These are phyloP conservation scores for Ochropleura plecta DNA, from an alignment of 2,888 invertebrate species.

Conservation along the genomic window DNA sequence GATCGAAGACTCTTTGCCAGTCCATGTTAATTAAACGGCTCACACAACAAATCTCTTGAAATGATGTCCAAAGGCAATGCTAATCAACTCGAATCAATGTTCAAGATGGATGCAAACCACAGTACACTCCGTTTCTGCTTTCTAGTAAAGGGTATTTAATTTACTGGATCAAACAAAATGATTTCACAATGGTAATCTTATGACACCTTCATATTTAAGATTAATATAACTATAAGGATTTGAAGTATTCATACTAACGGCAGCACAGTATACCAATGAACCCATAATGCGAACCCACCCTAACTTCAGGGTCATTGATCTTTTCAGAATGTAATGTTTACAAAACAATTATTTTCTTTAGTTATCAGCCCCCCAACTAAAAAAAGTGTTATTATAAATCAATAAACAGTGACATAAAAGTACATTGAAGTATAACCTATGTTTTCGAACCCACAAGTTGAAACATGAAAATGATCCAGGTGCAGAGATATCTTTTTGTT, in stretches of 20 bases:
- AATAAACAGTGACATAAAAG: background rate
- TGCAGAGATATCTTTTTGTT: background rate
- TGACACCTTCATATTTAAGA: background rate
- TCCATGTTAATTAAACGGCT: background rate
- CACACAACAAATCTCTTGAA: background rate
- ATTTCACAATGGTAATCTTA: background rate
- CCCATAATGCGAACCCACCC: background rate
- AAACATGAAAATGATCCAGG: background rate
- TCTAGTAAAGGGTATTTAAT: background rate
- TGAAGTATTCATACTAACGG: background rate
- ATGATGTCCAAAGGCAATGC: background rate
- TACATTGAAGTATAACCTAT: background rate
- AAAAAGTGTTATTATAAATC: no score
- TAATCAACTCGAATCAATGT: background rate
- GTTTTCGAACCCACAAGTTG: background rate
- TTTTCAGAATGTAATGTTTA: slow-evolving; percentile 18
- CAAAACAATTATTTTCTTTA: slow-evolving; percentile 1
- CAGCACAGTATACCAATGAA: background rate
- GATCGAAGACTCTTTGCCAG: background rate
- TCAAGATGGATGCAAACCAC: no score
- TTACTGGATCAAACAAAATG: background rate
- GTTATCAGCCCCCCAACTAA: no score
- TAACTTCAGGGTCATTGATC: slow-evolving; percentile 22
- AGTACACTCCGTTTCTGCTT: background rate
- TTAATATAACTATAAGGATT: background rate